These are phyloP conservation scores for Riparia riparia DNA, from an alignment of 2,113 vertebrate species.

Conservation along the genomic window DNA sequence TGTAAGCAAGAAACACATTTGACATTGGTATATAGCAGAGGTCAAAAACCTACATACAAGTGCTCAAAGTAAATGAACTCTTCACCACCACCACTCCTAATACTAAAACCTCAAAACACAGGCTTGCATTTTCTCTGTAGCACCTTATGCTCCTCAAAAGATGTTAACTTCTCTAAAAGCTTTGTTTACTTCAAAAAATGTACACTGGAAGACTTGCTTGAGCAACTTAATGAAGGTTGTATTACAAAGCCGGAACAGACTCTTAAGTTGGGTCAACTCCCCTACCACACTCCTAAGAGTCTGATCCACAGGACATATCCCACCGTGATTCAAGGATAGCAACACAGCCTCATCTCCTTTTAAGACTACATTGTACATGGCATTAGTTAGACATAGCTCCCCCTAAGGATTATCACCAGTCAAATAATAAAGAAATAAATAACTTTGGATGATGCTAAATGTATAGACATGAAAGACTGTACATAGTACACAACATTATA, in stretches of 20 bases:
- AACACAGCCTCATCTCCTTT: background rate
- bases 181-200: background rate
- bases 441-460: background rate
- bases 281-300: background rate
- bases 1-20: background rate
- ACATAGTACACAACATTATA: background rate
- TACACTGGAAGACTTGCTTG: background rate
- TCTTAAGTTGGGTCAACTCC: background rate
- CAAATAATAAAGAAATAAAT: background rate
- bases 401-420: background rate
- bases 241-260: background rate
- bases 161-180: background rate
- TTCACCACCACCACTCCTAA: background rate
- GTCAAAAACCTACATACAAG: background rate
- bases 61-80: background rate
- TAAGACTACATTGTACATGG: background rate
- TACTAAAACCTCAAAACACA: background rate
- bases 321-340: background rate
- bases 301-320: background rate
- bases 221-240: background rate
- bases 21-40: background rate
- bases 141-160: fast-evolving
- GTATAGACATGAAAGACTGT: background rate
- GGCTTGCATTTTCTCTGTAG: background rate
- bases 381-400: background rate